Conservation (phyloP, 2,888 invertebrate species). For the Synanthedon andrenaeformis region DNA sequence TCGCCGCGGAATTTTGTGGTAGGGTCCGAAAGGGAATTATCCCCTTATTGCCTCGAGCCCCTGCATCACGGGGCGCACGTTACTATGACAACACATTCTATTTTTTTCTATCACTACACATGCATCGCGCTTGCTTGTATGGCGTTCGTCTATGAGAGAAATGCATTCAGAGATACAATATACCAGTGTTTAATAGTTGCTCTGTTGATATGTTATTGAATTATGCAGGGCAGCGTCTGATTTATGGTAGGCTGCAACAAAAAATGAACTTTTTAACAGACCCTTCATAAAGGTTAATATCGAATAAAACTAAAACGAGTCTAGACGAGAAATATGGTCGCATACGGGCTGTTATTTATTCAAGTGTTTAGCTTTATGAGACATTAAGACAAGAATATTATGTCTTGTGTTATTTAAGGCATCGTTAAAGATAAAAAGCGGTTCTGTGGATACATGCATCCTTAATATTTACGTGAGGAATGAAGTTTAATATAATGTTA, state of each 20-base stretch:
- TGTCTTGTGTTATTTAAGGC: slow-evolving; percentile 35
- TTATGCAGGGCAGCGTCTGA: slow-evolving; percentile 37
- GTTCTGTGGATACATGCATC: slow-evolving; percentile 15
- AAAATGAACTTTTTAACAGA: slow-evolving; percentile 11
- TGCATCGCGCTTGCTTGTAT: slow-evolving; percentile 25
- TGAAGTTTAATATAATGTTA: not conserved
- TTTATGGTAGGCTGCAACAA: slow-evolving; percentile 38
- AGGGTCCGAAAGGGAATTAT: slow-evolving; percentile 28
- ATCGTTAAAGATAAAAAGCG: slow-evolving; percentile 35
- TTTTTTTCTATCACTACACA: slow-evolving; percentile 42
- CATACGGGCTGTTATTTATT: slow-evolving; percentile 30
- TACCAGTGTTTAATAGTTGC: slow-evolving; percentile 33
- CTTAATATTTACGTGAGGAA: not conserved
- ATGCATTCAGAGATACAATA: slow-evolving; percentile 38
- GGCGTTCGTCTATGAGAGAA: slow-evolving; percentile 27
- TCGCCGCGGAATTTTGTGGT: slow-evolving; percentile 44
- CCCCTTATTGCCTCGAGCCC: slow-evolving; percentile 24
- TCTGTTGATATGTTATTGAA: slow-evolving; percentile 46
- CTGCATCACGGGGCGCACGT: slow-evolving; percentile 33
- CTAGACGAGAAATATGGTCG: slow-evolving; percentile 18
- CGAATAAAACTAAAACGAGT: slow-evolving; percentile 13
- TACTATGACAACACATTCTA: slow-evolving; percentile 46
- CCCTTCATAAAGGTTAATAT: slow-evolving; percentile 8
- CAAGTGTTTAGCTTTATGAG: slow-evolving; percentile 44
- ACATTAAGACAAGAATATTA: slow-evolving; percentile 36